These are phyloP conservation scores for Jacana jacana DNA, from an alignment of 2,113 vertebrate genomes.

Conservation along the genomic window DNA sequence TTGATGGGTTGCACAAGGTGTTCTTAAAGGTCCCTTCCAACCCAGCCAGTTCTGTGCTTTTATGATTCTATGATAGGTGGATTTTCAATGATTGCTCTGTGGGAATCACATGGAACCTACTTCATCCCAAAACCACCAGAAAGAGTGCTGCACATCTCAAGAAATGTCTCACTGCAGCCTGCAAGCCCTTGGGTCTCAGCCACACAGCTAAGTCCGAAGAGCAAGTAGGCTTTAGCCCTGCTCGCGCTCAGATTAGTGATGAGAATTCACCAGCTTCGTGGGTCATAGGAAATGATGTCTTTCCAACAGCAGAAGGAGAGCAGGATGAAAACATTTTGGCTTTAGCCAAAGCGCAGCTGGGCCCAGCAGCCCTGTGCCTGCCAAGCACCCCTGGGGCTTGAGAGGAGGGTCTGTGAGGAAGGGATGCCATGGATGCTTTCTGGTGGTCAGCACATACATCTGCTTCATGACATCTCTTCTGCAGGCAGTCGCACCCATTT, in stretches of 20 bases:
- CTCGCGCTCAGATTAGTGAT: background rate
- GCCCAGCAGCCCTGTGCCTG: background rate
- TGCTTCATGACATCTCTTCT: background rate
- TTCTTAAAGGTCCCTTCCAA: no score
- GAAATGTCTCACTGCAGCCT: accelerated
- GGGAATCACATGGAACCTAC: background rate
- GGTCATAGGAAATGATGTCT: background rate
- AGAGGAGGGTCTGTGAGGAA: background rate
- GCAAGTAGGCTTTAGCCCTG: background rate
- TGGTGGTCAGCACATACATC: background rate
- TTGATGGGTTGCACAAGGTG: no score
- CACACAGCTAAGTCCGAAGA: background rate
- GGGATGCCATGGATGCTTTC: background rate
- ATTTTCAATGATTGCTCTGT: background rate
- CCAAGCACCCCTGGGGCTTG: background rate
- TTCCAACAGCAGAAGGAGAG: background rate
- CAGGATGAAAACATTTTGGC: background rate
- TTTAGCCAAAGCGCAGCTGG: background rate
- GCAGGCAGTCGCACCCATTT: background rate
- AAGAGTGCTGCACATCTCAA: background rate
- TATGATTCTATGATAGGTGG: background rate
- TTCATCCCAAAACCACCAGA: background rate
- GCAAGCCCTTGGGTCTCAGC: background rate
- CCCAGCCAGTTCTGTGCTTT: no score
- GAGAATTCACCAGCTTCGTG: background rate